phyloP scores from a whole-genome alignment of 1,140 invertebrate genomes.

The Leptopilina boulardi region DNA sequence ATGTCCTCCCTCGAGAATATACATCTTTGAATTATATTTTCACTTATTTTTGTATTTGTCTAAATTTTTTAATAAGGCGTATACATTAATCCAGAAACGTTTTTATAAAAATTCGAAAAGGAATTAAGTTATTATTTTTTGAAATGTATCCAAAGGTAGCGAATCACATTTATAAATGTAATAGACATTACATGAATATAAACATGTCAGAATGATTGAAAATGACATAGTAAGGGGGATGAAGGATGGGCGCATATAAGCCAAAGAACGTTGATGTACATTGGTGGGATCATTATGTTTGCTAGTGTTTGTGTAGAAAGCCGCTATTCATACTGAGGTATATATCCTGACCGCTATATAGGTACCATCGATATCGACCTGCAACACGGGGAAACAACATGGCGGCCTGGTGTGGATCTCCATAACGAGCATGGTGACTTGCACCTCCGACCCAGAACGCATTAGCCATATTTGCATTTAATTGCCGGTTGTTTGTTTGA shows the following conservation, averaged over 20 bases:
- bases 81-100: no score
- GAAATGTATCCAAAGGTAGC: neutral
- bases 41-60: neutral
- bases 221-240: constrained; percentile 4
- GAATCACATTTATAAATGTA: neutral
- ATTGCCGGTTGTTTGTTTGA: constrained; percentile 76
- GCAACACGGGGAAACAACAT: constrained; percentile 61
- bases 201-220: constrained; percentile 29
- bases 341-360: constrained; percentile 43
- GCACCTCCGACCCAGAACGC: constrained; percentile 70
- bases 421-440: constrained; percentile 72
- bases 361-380: constrained; percentile 61
- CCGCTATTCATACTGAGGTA: constrained; percentile 46
- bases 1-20: constrained; percentile 54
- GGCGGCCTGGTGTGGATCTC: constrained; percentile 65
- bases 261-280: constrained; percentile 3
- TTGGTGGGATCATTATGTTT: constrained; percentile 38
- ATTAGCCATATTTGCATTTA: constrained; percentile 76
- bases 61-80: neutral
- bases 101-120: no score
- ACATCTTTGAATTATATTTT: constrained; percentile 13
- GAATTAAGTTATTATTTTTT: no score
- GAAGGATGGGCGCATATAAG: constrained; percentile 14
- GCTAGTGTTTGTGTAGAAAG: constrained; percentile 41
- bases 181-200: constrained; percentile 2